Percentiles rank a stretch among this genome's conserved stretches.
Conservation (phyloP, 2,113 vertebrate species). For the Poeciliopsis retropinna region DNA sequence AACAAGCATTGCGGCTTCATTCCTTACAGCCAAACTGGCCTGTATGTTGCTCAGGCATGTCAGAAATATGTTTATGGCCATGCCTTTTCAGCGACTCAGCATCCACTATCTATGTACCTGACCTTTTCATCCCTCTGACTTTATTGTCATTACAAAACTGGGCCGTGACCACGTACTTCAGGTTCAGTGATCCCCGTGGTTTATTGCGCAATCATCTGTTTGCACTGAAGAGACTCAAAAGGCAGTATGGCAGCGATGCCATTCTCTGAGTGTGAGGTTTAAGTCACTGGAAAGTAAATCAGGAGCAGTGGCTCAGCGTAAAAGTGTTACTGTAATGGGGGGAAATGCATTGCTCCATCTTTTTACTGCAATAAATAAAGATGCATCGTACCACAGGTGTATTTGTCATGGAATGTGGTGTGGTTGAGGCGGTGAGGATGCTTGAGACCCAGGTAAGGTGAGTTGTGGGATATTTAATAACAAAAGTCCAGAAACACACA, state of each 20-base stretch:
- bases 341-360: background rate
- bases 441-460: too few species aligned
- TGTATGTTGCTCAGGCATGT: slow-evolving; percentile 3
- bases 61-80: slow-evolving; percentile 32
- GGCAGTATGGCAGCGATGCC: background rate
- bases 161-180: slow-evolving; percentile 18
- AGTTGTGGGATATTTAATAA: too few species aligned
- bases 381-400: too few species aligned
- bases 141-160: slow-evolving; percentile 58
- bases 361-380: too few species aligned
- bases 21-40: background rate
- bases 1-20: slow-evolving; percentile 15
- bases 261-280: background rate
- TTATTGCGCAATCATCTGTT: slow-evolving; percentile 42
- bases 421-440: too few species aligned
- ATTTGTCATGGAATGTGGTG: too few species aligned
- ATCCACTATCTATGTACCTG: slow-evolving; percentile 17
- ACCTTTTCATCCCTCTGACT: slow-evolving; percentile 25
- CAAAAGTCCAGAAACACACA: too few species aligned
- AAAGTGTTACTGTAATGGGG: background rate
- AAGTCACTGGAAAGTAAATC: background rate
- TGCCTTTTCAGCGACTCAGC: slow-evolving; percentile 57
- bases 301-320: background rate
- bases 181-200: slow-evolving; percentile 26
- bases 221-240: background rate